phyloP scores from a whole-genome alignment of 2,888 invertebrate genomes.

The Lycocerus yunnanus region DNA sequence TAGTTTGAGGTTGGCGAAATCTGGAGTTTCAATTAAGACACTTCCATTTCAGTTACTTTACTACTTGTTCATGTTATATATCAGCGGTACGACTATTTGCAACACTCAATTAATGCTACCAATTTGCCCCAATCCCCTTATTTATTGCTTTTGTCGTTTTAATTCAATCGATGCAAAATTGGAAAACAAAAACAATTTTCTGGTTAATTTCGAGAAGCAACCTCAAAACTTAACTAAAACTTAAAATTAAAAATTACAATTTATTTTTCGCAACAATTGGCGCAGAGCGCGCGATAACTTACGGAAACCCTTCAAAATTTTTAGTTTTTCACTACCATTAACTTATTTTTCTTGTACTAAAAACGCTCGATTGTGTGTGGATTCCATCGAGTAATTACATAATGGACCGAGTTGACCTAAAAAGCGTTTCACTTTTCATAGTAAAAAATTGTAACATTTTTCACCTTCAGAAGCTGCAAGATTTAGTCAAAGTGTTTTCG shows the following conservation, averaged over 20 bases:
- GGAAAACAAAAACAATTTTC: not conserved
- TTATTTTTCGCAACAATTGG: not conserved
- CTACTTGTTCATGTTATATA: conserved; percentile 22
- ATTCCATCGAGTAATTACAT: not conserved
- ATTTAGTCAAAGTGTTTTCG: conserved; percentile 1
- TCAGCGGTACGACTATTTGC: conserved; percentile 21
- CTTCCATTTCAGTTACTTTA: conserved; percentile 21
- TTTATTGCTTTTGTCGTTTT: conserved; percentile 2
- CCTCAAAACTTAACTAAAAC: not conserved
- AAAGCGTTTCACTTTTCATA: not conserved
- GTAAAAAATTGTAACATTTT: not conserved
- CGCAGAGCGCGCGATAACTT: not conserved
- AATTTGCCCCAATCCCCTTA: conserved; percentile 16
- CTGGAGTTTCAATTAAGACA: conserved; percentile 26
- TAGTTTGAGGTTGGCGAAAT: conserved; percentile 21
- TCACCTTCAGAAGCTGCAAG: not conserved
- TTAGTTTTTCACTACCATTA: not conserved
- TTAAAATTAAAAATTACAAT: no score
- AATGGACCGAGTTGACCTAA: not conserved
- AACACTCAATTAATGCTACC: conserved; percentile 21
- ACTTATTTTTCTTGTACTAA: not conserved
- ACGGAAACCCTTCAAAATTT: not conserved
- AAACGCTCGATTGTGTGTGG: not conserved
- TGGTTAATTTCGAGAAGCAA: not conserved
- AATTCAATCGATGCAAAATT: conserved; percentile 1